These are phyloP conservation scores for Helobdella robusta DNA, from an alignment of 2,888 invertebrate species.

Conservation along the genomic window DNA sequence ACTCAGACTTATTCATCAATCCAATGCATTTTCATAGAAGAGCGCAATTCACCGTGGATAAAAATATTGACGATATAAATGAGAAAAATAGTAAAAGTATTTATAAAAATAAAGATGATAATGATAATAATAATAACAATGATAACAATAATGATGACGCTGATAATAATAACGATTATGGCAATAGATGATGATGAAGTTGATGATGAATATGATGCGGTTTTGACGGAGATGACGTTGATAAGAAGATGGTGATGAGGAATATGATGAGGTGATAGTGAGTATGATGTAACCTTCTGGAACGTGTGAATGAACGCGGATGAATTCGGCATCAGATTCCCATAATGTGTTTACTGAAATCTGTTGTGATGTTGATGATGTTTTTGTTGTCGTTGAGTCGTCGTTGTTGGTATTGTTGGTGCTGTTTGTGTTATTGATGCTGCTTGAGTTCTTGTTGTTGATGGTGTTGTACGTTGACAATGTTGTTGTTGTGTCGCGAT, in stretches of 20 bases:
- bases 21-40: too few relatives aligned
- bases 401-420: background rate
- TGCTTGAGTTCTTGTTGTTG: background rate
- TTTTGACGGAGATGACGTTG: slow-evolving; percentile 7
- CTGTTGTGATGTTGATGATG: slow-evolving; percentile 26
- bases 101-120: background rate
- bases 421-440: background rate
- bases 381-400: too few relatives aligned
- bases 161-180: background rate
- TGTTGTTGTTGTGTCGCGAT: too few relatives aligned
- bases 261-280: slow-evolving; percentile 20
- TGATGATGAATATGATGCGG: background rate
- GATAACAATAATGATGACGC: background rate
- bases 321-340: slow-evolving; percentile 17
- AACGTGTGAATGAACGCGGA: background rate
- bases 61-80: background rate
- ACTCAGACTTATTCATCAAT: too few relatives aligned
- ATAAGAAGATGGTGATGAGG: slow-evolving; percentile 4
- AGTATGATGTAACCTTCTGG: too few relatives aligned
- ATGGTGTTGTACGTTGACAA: background rate
- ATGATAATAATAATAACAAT: background rate
- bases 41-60: too few relatives aligned
- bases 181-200: background rate
- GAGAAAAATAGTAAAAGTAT: background rate
- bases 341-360: slow-evolving; percentile 31